These are phyloP conservation scores for Petrocephalus sullivani DNA, from an alignment of 2,797 vertebrate genomes.

Conservation along the genomic window DNA sequence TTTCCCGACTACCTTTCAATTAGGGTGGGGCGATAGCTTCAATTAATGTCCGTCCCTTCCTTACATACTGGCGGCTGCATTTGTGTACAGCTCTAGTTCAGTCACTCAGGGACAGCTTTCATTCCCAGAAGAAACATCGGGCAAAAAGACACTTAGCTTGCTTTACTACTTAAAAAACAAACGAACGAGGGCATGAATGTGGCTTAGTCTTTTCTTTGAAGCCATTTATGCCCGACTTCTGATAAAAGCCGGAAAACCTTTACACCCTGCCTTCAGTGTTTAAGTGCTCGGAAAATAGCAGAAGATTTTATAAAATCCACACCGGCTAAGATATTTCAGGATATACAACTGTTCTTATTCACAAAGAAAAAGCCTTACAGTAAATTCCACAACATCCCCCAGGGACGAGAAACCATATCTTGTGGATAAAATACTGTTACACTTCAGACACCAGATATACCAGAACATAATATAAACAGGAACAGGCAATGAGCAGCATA, in stretches of 20 bases:
- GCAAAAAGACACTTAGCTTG: background rate
- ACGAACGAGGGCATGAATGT: background rate
- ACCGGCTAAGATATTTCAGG: background rate
- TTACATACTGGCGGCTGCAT: background rate
- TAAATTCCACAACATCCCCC: slow-evolving; percentile 12
- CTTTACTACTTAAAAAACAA: background rate
- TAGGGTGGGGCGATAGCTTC: background rate
- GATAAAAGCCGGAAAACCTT: background rate
- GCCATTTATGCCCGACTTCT: background rate
- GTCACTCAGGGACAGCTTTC: background rate
- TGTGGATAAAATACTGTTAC: background rate
- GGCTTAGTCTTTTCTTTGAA: background rate
- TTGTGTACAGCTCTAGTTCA: background rate
- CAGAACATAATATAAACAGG: background rate
- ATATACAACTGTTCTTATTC: slow-evolving; percentile 1
- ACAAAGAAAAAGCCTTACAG: background rate
- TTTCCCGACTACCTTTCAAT: background rate
- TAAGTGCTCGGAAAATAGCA: background rate
- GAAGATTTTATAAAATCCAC: background rate
- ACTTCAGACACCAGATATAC: background rate
- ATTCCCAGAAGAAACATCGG: background rate
- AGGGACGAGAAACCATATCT: slow-evolving; percentile 2
- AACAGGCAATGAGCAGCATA: background rate
- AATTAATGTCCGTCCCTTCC: background rate
- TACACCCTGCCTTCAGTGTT: background rate